Evolutionary conservation across 2,797 vertebrate genomes (phyloP), one percentile per base, ranked within the genome.

Genomic region (Anniella stebbinsi): DNA sequence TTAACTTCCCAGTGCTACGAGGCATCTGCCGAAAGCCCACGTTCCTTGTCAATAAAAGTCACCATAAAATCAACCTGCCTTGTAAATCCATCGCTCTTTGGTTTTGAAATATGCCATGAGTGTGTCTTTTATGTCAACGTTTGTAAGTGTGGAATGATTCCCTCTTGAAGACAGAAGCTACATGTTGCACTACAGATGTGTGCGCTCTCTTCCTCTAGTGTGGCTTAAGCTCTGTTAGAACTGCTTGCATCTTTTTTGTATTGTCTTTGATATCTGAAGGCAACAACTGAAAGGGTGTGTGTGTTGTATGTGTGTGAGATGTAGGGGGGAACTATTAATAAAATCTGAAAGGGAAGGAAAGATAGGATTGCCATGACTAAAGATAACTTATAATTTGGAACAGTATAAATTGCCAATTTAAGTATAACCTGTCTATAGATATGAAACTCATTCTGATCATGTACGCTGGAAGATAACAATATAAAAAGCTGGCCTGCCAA

Each of bases 1-100:
- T 97, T 98, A 98, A 98, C 97, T 98, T 98, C 97, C 95, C 84
- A 0, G 93, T 38, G 92, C 97, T 97, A 96, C 96, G 97, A 98
- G 97, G 96, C 96, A 97, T 97, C 97, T 96, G 96, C 97, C 97
- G 97, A 97, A 97, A 96, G 96, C 96, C 96, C 89, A 95, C 93
- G 72, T 97, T 97, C 97, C 97, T 97, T 97, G 97, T 97, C 97
- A 97, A 97, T 97, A 97, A 97, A 97, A 97, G 96, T 97, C 96
- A 96, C 97, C 97, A 97, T 97, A 97, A 98, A 98, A 97, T 96
- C 97, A 97, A 97, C 97, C 94, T 97, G 97, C 96, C 97, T 97
- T 97, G 97, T 98, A 98, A 98, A 97, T 97, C 97, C 95, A 97
- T 96, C 88, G 91, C 96, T 97, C 96, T 96, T 97, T 96, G 96